These are phyloP conservation scores for Notamacropus eugenii DNA, from an alignment of 2,797 vertebrate species.

Conservation along the genomic window DNA sequence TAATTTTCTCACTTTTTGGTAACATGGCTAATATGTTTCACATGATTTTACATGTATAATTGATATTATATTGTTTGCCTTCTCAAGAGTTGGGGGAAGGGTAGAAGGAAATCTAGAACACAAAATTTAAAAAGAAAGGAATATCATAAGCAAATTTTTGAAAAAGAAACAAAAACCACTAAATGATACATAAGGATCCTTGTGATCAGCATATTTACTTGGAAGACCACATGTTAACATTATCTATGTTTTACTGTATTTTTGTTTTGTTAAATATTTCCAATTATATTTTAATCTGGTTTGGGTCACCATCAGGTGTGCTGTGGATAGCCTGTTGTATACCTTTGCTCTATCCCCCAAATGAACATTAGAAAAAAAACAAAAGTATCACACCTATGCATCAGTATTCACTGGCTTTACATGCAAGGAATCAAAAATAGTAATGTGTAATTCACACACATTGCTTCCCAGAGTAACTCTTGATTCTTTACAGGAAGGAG, in stretches of 20 bases:
- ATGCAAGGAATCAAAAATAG: background rate
- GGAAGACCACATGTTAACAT: background rate
- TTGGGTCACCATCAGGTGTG: background rate
- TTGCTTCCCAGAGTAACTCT: background rate
- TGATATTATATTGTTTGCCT: background rate
- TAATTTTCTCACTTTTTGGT: background rate
- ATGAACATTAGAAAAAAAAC: background rate
- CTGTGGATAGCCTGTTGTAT: background rate
- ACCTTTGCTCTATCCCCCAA: background rate
- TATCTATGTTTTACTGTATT: background rate
- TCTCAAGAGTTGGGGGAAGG: background rate
- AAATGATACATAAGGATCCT: background rate
- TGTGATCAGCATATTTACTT: background rate
- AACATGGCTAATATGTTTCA: background rate
- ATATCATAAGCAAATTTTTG: no score
- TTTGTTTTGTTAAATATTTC: background rate
- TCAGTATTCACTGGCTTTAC: background rate
- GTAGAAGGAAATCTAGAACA: background rate
- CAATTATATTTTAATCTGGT: background rate
- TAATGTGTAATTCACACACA: background rate
- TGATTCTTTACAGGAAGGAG: background rate
- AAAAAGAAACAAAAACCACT: background rate
- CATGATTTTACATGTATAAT: background rate
- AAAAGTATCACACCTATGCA: background rate
- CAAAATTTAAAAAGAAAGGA: no score